phyloP scores from a whole-genome alignment of 92 coral and sea anemone genomes.

The Anthopleura xanthogrammica region DNA sequence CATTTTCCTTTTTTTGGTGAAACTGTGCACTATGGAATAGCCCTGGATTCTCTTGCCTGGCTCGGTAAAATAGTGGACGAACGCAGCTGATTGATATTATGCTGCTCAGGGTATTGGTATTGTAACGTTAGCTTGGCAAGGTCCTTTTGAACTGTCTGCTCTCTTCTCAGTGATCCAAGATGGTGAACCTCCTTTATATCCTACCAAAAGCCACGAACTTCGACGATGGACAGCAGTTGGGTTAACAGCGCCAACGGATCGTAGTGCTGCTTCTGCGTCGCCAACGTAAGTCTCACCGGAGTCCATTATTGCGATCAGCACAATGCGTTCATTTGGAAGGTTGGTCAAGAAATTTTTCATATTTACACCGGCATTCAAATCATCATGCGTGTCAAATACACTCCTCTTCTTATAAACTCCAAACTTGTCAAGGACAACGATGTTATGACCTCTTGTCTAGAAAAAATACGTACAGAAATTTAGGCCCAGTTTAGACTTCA shows the following conservation, averaged over 20 bases:
- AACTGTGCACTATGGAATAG: no score
- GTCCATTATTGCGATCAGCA: neutral
- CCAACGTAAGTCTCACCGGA: neutral
- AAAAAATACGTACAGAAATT: neutral
- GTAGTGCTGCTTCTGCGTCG: neutral
- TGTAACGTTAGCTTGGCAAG: neutral
- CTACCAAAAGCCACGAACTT: neutral
- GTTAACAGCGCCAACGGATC: neutral
- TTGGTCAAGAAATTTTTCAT: neutral
- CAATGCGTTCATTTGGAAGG: neutral
- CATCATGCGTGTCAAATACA: neutral
- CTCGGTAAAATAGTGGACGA: no score
- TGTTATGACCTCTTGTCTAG: neutral
- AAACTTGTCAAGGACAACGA: neutral
- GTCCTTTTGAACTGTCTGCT: neutral
- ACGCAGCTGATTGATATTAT: neutral
- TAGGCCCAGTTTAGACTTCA: neutral
- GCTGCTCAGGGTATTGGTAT: neutral
- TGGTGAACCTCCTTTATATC: neutral
- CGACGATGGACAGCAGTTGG: neutral
- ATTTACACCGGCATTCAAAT: neutral
- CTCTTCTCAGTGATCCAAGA: neutral
- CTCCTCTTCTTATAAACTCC: neutral
- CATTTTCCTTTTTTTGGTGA: no score
- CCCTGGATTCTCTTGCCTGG: no score